These are phyloP conservation scores for Avahi laniger DNA, from an alignment of 2,797 vertebrate species.

Conservation along the genomic window DNA sequence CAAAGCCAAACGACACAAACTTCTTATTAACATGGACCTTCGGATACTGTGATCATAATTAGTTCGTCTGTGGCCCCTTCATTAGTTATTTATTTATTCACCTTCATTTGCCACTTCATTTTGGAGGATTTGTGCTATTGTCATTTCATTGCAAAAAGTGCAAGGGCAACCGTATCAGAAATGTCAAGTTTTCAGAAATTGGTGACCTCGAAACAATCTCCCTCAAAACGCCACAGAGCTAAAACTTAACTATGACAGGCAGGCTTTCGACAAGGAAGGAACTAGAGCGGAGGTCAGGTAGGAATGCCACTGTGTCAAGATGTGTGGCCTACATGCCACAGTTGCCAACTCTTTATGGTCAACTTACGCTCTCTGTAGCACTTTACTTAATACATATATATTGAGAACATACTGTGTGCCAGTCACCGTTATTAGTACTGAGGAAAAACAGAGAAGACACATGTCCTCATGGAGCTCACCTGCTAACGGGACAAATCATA, in stretches of 20 bases:
- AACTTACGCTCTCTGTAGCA: background rate
- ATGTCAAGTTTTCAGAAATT: constrained; percentile 66
- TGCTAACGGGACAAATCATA: background rate
- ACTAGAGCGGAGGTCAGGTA: background rate
- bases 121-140: constrained; percentile 54
- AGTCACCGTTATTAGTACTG: background rate
- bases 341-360: background rate
- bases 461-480: background rate
- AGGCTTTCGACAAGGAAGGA: constrained; percentile 14
- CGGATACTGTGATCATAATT: constrained; percentile 67
- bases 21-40: constrained; percentile 59
- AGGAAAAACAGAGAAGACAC: background rate
- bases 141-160: constrained; percentile 70
- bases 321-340: background rate
- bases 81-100: constrained; percentile 77
- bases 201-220: constrained; percentile 24
- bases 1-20: constrained; percentile 57
- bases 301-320: background rate
- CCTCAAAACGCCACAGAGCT: background rate
- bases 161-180: constrained; percentile 46
- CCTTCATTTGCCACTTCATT: constrained; percentile 66
- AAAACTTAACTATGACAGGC: constrained; percentile 16
- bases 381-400: background rate
- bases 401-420: background rate
- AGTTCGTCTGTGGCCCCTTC: constrained; percentile 46